Base-by-base conservation (phyloP, 64 coral and sea anemone genomes). In the Montipora foliosa region DNA sequence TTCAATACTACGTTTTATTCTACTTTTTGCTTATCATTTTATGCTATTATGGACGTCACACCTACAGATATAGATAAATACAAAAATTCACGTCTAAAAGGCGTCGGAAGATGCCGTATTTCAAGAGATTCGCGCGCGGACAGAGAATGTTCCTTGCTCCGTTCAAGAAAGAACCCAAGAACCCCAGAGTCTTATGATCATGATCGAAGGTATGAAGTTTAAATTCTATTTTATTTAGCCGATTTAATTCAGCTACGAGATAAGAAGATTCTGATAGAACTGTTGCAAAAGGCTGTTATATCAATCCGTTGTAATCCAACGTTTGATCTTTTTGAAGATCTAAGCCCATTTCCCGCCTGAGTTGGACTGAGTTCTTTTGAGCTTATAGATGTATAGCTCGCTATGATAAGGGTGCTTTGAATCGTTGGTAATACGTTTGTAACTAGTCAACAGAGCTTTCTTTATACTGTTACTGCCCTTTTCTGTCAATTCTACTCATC, bases 81-180 rank as follows among this genome's bases (percentile, higher is more conserved):
- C 47, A 70, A 72, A 44, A 14, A 72, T 5, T 86, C 82, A 13
- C 82, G 82, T 67, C 21, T 49, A 1, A 20, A 71, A 37, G 67
- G 82, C 66, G 47, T 7, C 2, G 82, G 50, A 51, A 8, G 62
- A 1, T 3, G 14, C 19, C 66, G 45, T 9, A 16, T 12, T 72
- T 86, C 82, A 13, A 86, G 44, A 45, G 82, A 86, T 10, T 49
- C 82, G 46, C 82, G 82, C 67, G 67, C 68, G 21, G 20, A 86
- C 66, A 86, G 45, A 22, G 82, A 68, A 13, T 10, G 49, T 71
- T 86, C 80, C 58, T 29, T 19, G 46, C 82, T 62, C 19, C 46
- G 46, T 45, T 50, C 82, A n/a, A 67, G 19, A 64, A 60, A 62
- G 24, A 22, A 62, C 24, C 58, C 80, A 45, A 62, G 29, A 24